These are phyloP conservation scores for Erinaceus europaeus DNA, from an alignment of 2,113 vertebrate species.

Conservation along the genomic window DNA sequence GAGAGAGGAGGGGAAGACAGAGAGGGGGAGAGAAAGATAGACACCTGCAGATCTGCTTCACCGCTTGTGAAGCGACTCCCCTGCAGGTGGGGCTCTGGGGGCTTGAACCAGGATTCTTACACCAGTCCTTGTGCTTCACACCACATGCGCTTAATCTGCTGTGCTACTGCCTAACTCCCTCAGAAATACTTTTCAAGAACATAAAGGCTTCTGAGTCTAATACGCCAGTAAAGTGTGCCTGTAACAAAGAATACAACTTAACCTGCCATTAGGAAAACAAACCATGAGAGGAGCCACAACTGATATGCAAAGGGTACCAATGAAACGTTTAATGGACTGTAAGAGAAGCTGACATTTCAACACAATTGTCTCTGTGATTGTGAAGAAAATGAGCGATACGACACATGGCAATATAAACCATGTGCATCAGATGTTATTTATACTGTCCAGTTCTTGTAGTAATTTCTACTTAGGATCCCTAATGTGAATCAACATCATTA, in stretches of 20 bases:
- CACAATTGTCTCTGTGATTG: neutral
- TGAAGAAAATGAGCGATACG: neutral
- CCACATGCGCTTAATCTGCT: too few species aligned
- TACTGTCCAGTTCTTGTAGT: neutral
- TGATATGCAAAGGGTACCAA: neutral
- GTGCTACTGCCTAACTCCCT: too few species aligned
- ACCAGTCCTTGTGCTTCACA: too few species aligned
- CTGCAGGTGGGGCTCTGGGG: too few species aligned
- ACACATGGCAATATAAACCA: too few species aligned
- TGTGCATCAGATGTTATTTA: too few species aligned
- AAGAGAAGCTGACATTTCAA: neutral
- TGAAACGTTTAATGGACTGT: constrained; percentile 10
- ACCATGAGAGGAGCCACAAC: neutral
- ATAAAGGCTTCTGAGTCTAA: constrained; percentile 2
- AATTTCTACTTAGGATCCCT: neutral
- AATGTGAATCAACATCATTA: neutral
- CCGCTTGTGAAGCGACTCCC: too few species aligned
- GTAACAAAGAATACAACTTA: constrained; percentile 1
- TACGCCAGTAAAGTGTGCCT: neutral
- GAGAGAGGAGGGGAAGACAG: too few species aligned
- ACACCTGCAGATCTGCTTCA: too few species aligned
- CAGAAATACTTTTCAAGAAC: neutral
- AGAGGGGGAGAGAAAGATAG: too few species aligned
- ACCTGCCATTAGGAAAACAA: constrained; percentile 13
- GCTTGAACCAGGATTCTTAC: too few species aligned